Percentiles rank a stretch among this genome's conserved stretches.
phyloP scores from a whole-genome alignment of 2,797 vertebrate species.

The Argentina silus region DNA sequence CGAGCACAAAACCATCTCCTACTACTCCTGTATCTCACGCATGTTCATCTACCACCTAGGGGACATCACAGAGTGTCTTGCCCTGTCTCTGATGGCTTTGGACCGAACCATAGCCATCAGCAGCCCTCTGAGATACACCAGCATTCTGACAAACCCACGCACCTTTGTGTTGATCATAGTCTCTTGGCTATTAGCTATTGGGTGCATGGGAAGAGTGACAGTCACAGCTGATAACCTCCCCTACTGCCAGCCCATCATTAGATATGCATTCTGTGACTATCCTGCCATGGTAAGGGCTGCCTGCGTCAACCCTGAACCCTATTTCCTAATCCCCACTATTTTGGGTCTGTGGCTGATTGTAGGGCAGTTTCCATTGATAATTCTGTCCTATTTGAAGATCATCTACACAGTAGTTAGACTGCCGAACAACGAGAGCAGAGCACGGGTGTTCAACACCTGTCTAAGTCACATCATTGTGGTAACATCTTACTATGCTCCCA shows the following conservation, averaged over 20 bases:
- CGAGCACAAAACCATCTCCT: conserved; percentile 38
- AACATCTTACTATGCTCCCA: conserved; percentile 18
- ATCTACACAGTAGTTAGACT: conserved; percentile 37
- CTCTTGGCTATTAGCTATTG: conserved; percentile 27
- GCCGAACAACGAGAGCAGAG: conserved; percentile 10
- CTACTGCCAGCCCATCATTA: conserved; percentile 46
- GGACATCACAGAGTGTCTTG: conserved; percentile 22
- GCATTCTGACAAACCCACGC: conserved; percentile 41
- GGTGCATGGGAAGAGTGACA: not conserved
- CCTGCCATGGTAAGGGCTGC: conserved; percentile 34
- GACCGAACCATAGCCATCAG: conserved; percentile 43
- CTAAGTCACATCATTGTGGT: conserved; percentile 39
- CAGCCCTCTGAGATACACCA: conserved; percentile 39
- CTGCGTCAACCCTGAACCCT: conserved; percentile 46
- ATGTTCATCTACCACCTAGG: conserved; percentile 40
- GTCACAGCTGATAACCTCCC: conserved; percentile 16
- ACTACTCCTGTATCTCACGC: conserved; percentile 32
- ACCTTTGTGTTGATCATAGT: conserved; percentile 18
- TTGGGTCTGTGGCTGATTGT: conserved; percentile 3
- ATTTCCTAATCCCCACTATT: conserved; percentile 8
- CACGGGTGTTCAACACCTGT: conserved; percentile 37
- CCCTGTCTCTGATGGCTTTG: conserved; percentile 47
- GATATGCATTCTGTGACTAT: conserved; percentile 45
- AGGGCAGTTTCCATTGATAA: conserved; percentile 25
- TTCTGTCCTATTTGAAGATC: conserved; percentile 36